Evolutionary conservation across 2,888 invertebrate species (phyloP).

Genomic region (Tipula confusa): DNA sequence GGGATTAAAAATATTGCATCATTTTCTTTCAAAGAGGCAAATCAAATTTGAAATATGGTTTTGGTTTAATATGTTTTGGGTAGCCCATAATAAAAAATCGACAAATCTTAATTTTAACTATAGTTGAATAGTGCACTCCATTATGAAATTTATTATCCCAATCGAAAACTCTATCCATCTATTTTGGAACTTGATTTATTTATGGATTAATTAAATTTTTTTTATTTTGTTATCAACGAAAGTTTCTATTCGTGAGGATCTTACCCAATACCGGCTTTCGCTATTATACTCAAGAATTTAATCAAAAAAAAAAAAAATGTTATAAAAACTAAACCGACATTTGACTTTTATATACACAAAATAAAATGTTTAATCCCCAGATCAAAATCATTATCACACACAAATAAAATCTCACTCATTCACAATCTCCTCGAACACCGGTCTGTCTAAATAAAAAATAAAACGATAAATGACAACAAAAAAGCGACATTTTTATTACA

Average conservation of each 20-base stretch:
- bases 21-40: no score
- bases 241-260: neutral
- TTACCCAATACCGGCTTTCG: neutral
- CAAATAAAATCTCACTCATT: neutral
- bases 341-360: neutral
- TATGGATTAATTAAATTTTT: neutral
- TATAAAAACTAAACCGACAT: neutral
- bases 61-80: no score
- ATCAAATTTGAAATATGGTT: no score
- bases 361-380: neutral
- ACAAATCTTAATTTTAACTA: no score
- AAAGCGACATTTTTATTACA: neutral
- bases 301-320: no score
- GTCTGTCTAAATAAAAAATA: neutral
- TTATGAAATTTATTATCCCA: no score
- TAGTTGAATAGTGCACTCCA: no score
- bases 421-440: neutral
- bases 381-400: conserved; percentile 3
- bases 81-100: no score
- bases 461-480: neutral
- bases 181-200: neutral
- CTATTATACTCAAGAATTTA: neutral
- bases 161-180: no score
- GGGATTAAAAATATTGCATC: no score
- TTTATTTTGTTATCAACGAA: neutral